Evolutionary conservation across 1,140 invertebrate species (phyloP), one percentile per base, ranked within the genome.

Genomic region (Tenebrio molitor): DNA sequence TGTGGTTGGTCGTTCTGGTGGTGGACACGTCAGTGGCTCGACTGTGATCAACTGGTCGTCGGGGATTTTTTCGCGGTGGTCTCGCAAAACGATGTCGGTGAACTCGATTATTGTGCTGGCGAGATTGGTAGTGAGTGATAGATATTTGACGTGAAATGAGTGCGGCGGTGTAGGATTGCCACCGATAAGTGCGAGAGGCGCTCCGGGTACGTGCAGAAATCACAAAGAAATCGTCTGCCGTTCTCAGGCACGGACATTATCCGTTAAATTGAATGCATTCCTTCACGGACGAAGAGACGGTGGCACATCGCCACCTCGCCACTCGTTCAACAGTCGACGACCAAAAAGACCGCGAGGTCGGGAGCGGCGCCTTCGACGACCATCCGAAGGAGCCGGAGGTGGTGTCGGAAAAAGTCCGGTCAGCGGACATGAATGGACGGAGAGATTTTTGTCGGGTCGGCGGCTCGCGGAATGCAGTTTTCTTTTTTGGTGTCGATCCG

Each of bases 211-310:
- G 58, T 74, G 72, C 58, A 69, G 58, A 69, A 69, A 69, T 73
- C 72, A 69, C 66, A 69, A 69, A 74, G 72, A 73, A 73, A 73
- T 73, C 72, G 72, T 69, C 71, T 72, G 65, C 71, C 58, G 66
- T 74, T 74, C 66, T 74, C 72, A 69, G 65, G 67, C 67, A 74
- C 42, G 62, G 66, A 74, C 69, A 69, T 69, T 74, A 73, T 65
- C 44, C 66, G 72, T 74, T 74, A 74, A 74, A 74, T 74, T 74
- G 72, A 74, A 74, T 69, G 68, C 50, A 74, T 74, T 74, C 72
- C 72, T 50, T 39, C 72, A 74, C 72, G 72, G 68, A 68, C 41
- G 36, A 64, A 29, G 29, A 50, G 41, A 63, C 53, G 50, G 46
- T 63, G 50, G 46, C 68, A 58, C 46, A 34, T 53, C 46, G 39